Evolutionary conservation across 1,140 invertebrate species (phyloP).

Genomic region (Zaprionus lachaisei): DNA sequence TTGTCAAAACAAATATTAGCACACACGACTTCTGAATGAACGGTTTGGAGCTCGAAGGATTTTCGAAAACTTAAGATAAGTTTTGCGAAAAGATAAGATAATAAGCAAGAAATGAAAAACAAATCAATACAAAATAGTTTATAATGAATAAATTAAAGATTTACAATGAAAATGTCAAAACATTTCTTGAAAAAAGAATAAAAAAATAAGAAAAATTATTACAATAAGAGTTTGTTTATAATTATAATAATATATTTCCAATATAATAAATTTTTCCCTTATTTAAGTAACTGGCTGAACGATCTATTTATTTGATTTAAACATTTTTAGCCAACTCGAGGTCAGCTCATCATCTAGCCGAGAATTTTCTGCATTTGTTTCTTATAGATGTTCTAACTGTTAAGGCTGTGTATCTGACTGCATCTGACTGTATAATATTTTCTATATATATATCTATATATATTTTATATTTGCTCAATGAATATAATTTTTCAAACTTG

Average conservation of each 20-base stretch:
- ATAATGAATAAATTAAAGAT: not conserved
- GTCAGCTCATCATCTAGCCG: too few relatives aligned
- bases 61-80: not conserved
- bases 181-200: not conserved
- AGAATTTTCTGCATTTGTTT: not conserved
- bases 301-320: too few relatives aligned
- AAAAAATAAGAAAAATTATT: too few relatives aligned
- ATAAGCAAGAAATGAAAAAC: not conserved
- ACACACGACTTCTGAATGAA: conserved; percentile 9
- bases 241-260: too few relatives aligned
- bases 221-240: too few relatives aligned
- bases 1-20: conserved; percentile 61
- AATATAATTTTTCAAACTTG: not conserved
- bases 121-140: not conserved
- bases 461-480: not conserved
- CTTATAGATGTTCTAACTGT: not conserved
- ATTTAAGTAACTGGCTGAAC: too few relatives aligned
- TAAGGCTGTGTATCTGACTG: not conserved
- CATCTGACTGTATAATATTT: not conserved
- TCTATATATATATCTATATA: not conserved
- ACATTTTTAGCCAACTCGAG: too few relatives aligned
- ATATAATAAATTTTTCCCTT: too few relatives aligned
- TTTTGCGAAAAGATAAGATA: not conserved
- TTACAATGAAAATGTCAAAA: not conserved
- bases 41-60: conserved; percentile 14